Evolutionary conservation across 1,140 invertebrate species (phyloP), one percentile per base, ranked within the genome.

Genomic region (Pentalonia nigronervosa): DNA sequence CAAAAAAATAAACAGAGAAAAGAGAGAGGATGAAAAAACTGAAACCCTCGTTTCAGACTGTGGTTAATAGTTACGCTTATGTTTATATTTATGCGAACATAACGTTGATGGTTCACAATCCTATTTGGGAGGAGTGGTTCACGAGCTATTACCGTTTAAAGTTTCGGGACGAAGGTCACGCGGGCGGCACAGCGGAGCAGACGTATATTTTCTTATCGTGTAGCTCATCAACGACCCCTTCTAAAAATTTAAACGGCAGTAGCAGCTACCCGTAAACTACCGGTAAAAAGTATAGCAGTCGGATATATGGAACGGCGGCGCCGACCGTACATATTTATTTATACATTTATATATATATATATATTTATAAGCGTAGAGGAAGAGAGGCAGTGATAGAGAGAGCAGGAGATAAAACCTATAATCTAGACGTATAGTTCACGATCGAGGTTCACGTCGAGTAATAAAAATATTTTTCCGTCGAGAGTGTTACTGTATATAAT

Each of bases 91-190:
- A 87, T 87, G 86, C 45, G 86, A 21, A 87, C 86, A 48, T 87
- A 48, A 48, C 86, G 45, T 47, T 48, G 45, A 48, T 48, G 47
- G n/a, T 34, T 87, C 2, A 17, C 45, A 47, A 47, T 87, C 45
- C 86, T 87, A 34, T 48, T n/a, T 21, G 17, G 17, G 84, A 86
- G 83, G 9, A 86, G 83, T 41, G 36, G 83, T 41, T 41, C 45
- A n/a, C 41, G 45, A 47, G 41, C 41, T 86, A 86, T 86, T 86
- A 86, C 84, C 30, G 45, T 87, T 86, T 47, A 87, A 87, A 87
- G 41, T 87, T 47, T 87, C 30, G 14, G 23, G 36, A 23, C 2
- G 23, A 81, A 7, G 34, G 34, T 21, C 21, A 14, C 45, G 45
- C 25, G 25, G 11, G 25, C 30, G 45, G 83, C n/a, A 17, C 2